These are phyloP conservation scores for Arrhamphus sclerolepis DNA, from an alignment of 2,797 vertebrate species.

Conservation along the genomic window DNA sequence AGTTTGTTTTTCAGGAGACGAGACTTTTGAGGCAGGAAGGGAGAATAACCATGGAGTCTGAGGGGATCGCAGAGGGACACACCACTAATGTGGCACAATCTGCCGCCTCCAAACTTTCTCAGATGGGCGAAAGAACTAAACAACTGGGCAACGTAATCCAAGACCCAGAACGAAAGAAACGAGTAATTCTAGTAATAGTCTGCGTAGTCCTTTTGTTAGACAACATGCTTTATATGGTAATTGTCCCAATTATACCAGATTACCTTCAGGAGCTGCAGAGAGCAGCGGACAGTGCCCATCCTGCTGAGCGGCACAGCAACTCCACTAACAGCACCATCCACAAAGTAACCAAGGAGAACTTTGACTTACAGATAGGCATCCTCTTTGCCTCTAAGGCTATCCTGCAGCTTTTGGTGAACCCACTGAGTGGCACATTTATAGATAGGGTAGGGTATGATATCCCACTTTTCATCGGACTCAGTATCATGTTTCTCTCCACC, in stretches of 20 bases:
- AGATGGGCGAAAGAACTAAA: slow-evolving; percentile 89
- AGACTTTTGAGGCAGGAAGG: slow-evolving; percentile 32
- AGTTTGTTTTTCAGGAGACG: slow-evolving; percentile 41
- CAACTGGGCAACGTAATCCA: slow-evolving; percentile 85
- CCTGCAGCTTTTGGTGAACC: slow-evolving; percentile 93
- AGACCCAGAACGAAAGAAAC: slow-evolving; percentile 86
- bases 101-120: slow-evolving; percentile 89
- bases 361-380: slow-evolving; percentile 93
- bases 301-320: slow-evolving; percentile 61
- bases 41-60: slow-evolving; percentile 74
- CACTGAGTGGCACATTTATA: slow-evolving; percentile 94
- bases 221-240: slow-evolving; percentile 99
- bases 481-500: slow-evolving; percentile 93
- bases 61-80: slow-evolving; percentile 65
- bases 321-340: slow-evolving; percentile 70
- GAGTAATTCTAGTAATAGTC: slow-evolving; percentile 91
- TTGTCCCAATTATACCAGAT: slow-evolving; percentile 96
- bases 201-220: slow-evolving; percentile 93
- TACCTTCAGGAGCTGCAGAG: slow-evolving; percentile 87
- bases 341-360: slow-evolving; percentile 80
- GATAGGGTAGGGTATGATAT: slow-evolving; percentile 94
- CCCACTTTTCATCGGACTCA: slow-evolving; percentile 92
- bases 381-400: slow-evolving; percentile 98
- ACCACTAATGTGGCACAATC: slow-evolving; percentile 80
- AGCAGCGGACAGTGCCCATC: slow-evolving; percentile 62